Evolutionary conservation across 2,113 vertebrate species (phyloP).

Genomic region (Ahaetulla prasina): DNA sequence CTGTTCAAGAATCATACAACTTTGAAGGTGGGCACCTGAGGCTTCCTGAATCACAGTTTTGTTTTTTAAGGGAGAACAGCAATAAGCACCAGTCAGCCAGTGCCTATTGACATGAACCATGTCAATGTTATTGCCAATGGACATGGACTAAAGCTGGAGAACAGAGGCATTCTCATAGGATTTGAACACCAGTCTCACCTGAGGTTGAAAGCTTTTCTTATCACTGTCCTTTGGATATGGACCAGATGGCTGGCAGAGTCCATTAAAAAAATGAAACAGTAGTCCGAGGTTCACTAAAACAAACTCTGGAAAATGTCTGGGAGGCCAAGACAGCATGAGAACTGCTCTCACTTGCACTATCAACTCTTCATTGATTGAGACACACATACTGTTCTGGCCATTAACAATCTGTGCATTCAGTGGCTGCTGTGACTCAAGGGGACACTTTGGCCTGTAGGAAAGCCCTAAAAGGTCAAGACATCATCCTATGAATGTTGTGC

Average conservation of each 20-base stretch:
- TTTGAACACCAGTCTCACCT: neutral
- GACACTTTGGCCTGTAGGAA: neutral
- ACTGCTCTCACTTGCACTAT: neutral
- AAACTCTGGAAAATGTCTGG: neutral
- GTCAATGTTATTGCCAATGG: neutral
- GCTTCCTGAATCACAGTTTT: neutral
- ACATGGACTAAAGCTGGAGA: neutral
- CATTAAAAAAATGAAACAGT: neutral
- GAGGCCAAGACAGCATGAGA: neutral
- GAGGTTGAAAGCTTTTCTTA: neutral
- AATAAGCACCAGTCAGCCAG: neutral
- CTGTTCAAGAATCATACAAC: neutral
- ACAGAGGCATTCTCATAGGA: neutral
- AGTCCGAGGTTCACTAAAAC: neutral
- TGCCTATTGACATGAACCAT: neutral
- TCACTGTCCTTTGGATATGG: neutral
- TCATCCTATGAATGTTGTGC: neutral
- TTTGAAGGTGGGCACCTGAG: neutral
- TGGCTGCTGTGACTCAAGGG: neutral
- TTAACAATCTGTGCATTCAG: neutral
- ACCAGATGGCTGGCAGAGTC: neutral
- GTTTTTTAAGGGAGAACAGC: neutral
- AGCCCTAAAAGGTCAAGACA: neutral
- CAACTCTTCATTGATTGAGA: neutral
- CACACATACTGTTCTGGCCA: neutral